These are phyloP conservation scores for Malurus leucopterus DNA, from an alignment of 2,797 vertebrate species.

Conservation along the genomic window DNA sequence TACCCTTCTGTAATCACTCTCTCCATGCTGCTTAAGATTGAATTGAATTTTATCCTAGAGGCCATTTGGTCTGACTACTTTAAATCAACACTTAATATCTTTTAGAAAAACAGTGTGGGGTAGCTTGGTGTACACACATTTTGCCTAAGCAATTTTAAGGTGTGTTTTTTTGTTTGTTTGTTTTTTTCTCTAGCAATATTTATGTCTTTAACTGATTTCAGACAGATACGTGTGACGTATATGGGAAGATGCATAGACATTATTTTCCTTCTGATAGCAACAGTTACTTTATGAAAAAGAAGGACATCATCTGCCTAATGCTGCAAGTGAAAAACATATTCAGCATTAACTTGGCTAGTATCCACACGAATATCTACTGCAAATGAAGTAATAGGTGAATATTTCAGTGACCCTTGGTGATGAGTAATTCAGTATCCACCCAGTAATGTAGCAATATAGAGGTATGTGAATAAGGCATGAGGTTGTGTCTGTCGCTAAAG, in stretches of 20 bases:
- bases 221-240: background rate
- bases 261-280: background rate
- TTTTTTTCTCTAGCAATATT: background rate
- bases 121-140: background rate
- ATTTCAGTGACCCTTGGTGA: constrained; percentile 21
- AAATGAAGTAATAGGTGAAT: constrained; percentile 39
- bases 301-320: background rate
- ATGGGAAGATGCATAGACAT: background rate
- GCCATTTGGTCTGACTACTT: background rate
- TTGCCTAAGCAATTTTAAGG: background rate
- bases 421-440: constrained; percentile 49
- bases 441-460: constrained; percentile 26
- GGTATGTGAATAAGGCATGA: background rate
- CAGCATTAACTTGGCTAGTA: background rate
- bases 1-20: background rate
- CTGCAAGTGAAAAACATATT: constrained; percentile 1
- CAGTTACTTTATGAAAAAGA: background rate
- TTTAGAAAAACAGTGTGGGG: background rate
- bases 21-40: background rate
- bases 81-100: background rate
- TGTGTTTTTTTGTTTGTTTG: no score
- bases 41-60: background rate
- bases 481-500: background rate
- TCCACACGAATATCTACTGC: background rate
- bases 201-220: background rate